Percentiles rank a stretch among this genome's conserved stretches.
phyloP scores from a whole-genome alignment of 2,797 vertebrate genomes.

The Pantherophis alleghaniensis region DNA sequence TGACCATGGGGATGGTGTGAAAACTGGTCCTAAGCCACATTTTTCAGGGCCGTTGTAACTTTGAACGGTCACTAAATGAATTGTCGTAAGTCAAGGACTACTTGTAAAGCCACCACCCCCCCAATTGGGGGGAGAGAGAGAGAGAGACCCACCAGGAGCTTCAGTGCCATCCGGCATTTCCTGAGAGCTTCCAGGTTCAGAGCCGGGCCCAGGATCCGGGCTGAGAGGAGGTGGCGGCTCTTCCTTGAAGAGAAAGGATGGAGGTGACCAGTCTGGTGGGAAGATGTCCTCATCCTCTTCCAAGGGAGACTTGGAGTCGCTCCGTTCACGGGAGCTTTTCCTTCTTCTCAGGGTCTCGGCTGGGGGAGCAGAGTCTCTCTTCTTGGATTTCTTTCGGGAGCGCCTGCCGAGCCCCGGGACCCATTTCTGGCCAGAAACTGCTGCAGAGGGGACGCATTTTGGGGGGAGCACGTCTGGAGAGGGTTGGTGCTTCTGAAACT shows the following conservation, averaged over 20 bases:
- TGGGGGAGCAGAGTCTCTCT: too few relatives aligned
- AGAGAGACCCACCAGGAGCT: background rate
- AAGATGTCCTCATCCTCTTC: constrained; percentile 5
- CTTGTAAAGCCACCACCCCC: background rate
- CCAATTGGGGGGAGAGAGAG: too few relatives aligned
- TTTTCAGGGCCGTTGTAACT: background rate
- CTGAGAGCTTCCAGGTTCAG: background rate
- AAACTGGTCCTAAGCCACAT: background rate
- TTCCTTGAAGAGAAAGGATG: constrained; percentile 38
- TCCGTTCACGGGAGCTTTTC: background rate
- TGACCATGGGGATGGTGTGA: too few relatives aligned
- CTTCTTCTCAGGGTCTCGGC: background rate
- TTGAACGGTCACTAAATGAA: background rate
- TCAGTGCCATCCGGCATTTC: background rate
- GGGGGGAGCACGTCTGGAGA: background rate
- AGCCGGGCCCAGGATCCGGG: background rate
- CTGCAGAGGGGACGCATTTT: background rate
- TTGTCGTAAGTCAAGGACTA: background rate
- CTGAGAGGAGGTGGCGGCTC: background rate
- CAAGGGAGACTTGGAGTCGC: background rate
- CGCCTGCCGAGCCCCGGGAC: background rate
- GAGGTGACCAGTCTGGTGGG: constrained; percentile 51
- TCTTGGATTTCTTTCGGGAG: background rate
- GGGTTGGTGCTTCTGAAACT: background rate
- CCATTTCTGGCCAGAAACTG: background rate